These are phyloP conservation scores for Dione juno DNA, from an alignment of 2,888 invertebrate genomes.

Conservation along the genomic window DNA sequence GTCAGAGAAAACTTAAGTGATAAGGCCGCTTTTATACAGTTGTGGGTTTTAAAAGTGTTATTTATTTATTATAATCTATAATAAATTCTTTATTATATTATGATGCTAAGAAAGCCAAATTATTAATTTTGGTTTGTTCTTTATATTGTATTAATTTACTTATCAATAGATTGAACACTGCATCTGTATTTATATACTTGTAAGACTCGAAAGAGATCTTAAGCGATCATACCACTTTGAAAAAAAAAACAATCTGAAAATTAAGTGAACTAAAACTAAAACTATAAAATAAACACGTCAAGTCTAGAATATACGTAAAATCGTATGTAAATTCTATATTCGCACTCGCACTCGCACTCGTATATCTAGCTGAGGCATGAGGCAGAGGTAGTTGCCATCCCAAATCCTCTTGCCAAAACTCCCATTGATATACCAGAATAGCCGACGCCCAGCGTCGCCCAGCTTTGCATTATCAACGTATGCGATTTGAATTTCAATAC, in stretches of 20 bases:
- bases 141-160: too few species aligned
- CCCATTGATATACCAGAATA: conserved; percentile 61
- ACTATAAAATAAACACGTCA: conserved; percentile 16
- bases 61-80: too few species aligned
- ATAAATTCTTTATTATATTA: too few species aligned
- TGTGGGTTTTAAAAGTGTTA: too few species aligned
- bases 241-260: not conserved
- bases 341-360: not conserved
- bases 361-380: conserved; percentile 31
- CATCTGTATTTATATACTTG: too few species aligned
- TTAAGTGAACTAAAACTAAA: not conserved
- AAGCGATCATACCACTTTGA: too few species aligned
- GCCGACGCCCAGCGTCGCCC: conserved; percentile 52
- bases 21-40: too few species aligned
- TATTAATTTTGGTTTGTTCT: too few species aligned
- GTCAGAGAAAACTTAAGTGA: not conserved
- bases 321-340: conserved; percentile 37
- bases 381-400: conserved; percentile 40
- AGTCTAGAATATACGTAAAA: conserved; percentile 23
- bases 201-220: too few species aligned
- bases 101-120: too few species aligned
- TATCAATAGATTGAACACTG: too few species aligned
- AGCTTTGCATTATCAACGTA: conserved; percentile 58
- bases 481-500: conserved; percentile 64
- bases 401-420: conserved; percentile 50